Conservation (phyloP, 2,797 vertebrate species). For the Oophaga sylvatica region DNA sequence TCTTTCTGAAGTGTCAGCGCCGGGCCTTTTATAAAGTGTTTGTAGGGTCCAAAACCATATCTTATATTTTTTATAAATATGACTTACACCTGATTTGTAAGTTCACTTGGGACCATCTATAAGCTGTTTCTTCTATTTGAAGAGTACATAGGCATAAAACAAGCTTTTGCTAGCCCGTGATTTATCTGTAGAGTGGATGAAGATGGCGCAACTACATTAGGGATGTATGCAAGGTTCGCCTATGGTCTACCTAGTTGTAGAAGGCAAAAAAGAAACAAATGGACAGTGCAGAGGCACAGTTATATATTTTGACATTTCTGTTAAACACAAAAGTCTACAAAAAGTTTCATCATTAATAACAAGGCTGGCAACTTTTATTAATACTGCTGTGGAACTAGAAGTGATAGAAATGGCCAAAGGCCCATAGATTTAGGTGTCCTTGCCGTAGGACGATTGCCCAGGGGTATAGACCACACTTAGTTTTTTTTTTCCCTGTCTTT, state of each 20-base stretch:
- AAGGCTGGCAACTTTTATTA: no score
- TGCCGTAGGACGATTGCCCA: no score
- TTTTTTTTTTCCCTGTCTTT: no score
- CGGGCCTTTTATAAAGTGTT: not conserved
- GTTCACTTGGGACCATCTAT: not conserved
- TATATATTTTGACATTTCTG: not conserved
- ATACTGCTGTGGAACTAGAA: no score
- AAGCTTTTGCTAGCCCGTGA: not conserved
- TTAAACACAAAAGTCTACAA: not conserved
- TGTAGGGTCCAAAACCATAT: not conserved
- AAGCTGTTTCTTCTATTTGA: not conserved
- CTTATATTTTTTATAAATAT: no score
- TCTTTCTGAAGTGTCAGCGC: not conserved
- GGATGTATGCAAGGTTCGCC: not conserved
- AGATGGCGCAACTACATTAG: not conserved
- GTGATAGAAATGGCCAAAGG: no score
- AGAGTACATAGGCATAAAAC: not conserved
- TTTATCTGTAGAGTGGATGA: not conserved
- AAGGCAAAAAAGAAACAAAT: not conserved
- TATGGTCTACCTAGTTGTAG: not conserved
- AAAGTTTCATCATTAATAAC: not conserved
- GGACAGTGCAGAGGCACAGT: not conserved
- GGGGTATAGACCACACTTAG: no score
- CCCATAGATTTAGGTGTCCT: no score
- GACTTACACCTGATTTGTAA: not conserved